These are phyloP conservation scores for Pitta sordida DNA, from an alignment of 2,113 vertebrate genomes.

Conservation along the genomic window DNA sequence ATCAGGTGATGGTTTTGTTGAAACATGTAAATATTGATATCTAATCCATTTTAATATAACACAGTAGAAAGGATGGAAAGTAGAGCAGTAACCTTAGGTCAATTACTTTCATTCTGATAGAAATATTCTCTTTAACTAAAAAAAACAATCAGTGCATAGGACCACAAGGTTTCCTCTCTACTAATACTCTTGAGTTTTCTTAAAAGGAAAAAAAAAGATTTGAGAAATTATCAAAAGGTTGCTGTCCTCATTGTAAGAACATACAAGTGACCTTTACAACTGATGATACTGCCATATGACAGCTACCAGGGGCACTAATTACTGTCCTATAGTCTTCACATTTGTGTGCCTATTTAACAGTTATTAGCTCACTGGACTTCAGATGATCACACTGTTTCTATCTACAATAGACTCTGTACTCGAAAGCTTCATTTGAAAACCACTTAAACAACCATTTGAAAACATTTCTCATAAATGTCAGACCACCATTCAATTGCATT, in stretches of 20 bases:
- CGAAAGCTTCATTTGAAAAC: neutral
- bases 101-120: neutral
- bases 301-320: constrained; percentile 18
- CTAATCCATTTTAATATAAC: neutral
- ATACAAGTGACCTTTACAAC: neutral
- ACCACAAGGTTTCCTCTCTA: neutral
- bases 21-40: neutral
- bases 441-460: neutral
- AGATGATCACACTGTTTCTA: neutral
- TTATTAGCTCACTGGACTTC: neutral
- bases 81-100: neutral
- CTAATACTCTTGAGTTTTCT: neutral
- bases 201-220: neutral
- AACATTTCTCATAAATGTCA: neutral
- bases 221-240: neutral
- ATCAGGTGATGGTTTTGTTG: neutral
- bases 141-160: neutral
- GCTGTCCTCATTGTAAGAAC: neutral
- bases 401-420: neutral
- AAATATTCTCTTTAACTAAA: neutral
- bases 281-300: neutral
- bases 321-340: neutral
- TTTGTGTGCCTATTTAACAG: constrained; percentile 27
- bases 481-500: neutral
- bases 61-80: neutral